These are phyloP conservation scores for Drosophila mimica DNA, from an alignment of 2,888 invertebrate species.

Conservation along the genomic window DNA sequence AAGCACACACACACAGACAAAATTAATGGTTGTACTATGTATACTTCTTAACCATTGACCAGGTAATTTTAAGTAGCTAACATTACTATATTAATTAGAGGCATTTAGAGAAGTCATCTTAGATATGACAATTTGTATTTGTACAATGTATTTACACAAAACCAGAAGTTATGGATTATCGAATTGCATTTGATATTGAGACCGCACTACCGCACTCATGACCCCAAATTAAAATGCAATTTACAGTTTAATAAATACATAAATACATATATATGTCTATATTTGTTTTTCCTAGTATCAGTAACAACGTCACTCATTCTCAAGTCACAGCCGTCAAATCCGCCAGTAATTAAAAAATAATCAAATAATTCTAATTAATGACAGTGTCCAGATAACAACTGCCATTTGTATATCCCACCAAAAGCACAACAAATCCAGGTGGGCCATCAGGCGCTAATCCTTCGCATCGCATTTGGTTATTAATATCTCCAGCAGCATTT, in stretches of 20 bases:
- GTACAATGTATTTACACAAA: constrained; percentile 41
- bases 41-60: constrained; percentile 48
- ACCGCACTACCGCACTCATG: constrained; percentile 33
- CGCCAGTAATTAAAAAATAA: constrained; percentile 64
- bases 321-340: constrained; percentile 41
- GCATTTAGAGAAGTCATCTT: constrained; percentile 27
- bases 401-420: constrained; percentile 30
- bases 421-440: constrained; percentile 13
- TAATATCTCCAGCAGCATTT: constrained; percentile 57
- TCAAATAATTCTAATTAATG: constrained; percentile 74
- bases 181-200: constrained; percentile 22
- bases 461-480: constrained; percentile 56
- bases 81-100: constrained; percentile 43
- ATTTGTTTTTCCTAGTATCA: neutral
- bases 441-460: constrained; percentile 59
- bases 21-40: constrained; percentile 27
- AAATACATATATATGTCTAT: neutral
- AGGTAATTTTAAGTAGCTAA: constrained; percentile 47
- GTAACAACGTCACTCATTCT: constrained; percentile 28
- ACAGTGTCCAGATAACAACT: constrained; percentile 21
- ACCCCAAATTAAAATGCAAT: constrained; percentile 61
- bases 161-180: constrained; percentile 17
- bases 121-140: constrained; percentile 5
- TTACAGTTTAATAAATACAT: neutral
- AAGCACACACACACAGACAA: constrained; percentile 7